Percentiles rank a stretch among this genome's conserved stretches.
Evolutionary conservation across 2,888 invertebrate genomes (phyloP).

Genomic region (Nesidiocoris tenuis): DNA sequence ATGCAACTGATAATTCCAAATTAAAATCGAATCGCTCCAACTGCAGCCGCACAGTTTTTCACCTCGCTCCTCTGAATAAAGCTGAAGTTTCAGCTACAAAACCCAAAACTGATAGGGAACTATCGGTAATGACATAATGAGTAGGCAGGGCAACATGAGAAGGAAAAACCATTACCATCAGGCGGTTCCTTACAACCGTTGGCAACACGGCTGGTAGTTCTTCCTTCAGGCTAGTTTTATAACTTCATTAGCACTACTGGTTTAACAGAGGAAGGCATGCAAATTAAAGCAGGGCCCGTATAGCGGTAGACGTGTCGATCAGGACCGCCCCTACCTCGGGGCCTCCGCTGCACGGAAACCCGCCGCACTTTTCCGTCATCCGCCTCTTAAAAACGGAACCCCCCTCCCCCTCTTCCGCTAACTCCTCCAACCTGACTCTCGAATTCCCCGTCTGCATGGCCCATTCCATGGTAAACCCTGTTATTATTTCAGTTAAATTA

Average conservation of each 20-base stretch:
- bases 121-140: slow-evolving; percentile 9
- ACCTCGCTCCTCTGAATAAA: too few relatives aligned
- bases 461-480: slow-evolving; percentile 15
- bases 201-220: background rate
- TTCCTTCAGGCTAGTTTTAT: slow-evolving; percentile 35
- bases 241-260: slow-evolving; percentile 41
- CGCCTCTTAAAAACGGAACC: slow-evolving; percentile 16
- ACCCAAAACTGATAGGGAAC: background rate
- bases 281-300: slow-evolving; percentile 34
- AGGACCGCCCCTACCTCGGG: background rate
- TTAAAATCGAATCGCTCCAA: too few relatives aligned
- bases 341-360: background rate
- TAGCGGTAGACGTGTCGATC: background rate
- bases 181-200: slow-evolving; percentile 2
- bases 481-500: slow-evolving; percentile 43
- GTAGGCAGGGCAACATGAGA: background rate
- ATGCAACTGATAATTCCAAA: too few relatives aligned
- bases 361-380: background rate
- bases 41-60: too few relatives aligned
- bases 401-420: background rate
- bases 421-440: too few relatives aligned
- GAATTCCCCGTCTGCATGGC: too few relatives aligned
- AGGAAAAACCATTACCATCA: background rate
- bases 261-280: slow-evolving; percentile 32
- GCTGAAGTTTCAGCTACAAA: too few relatives aligned